Evolutionary conservation across 2,113 vertebrate species (phyloP).

Genomic region (Datnioides undecimradiatus): DNA sequence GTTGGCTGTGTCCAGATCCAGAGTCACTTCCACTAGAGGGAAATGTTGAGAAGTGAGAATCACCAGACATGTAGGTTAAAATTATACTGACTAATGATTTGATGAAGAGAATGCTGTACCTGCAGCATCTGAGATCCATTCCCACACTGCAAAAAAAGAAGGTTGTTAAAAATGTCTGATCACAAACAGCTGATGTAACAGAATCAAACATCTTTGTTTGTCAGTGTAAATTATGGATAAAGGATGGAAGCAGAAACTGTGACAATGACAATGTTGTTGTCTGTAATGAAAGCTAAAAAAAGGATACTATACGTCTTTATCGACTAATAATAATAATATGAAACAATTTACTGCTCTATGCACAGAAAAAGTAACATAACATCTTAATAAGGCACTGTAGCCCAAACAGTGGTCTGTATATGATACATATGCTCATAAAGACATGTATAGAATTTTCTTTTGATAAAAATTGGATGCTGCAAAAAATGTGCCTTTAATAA

Average conservation of each 20-base stretch:
- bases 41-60: background rate
- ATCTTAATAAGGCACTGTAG: background rate
- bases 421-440: too few relatives aligned
- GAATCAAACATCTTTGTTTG: background rate
- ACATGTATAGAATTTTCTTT: too few relatives aligned
- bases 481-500: too few relatives aligned
- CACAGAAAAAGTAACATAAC: background rate
- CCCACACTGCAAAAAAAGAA: slow-evolving; percentile 79
- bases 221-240: background rate
- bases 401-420: too few relatives aligned
- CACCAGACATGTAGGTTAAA: background rate
- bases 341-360: background rate
- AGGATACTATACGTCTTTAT: background rate
- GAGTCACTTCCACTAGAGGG: slow-evolving; percentile 87
- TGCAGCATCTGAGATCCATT: slow-evolving; percentile 83
- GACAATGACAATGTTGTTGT: background rate
- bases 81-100: background rate
- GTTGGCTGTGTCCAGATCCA: slow-evolving; percentile 85
- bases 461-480: too few relatives aligned
- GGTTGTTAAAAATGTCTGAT: background rate
- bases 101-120: slow-evolving; percentile 67
- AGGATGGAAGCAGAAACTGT: background rate
- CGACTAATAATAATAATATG: background rate
- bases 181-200: background rate
- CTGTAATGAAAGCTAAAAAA: background rate